Evolutionary conservation across 2,888 invertebrate genomes (phyloP).

Genomic region (Callimorpha dominula): DNA sequence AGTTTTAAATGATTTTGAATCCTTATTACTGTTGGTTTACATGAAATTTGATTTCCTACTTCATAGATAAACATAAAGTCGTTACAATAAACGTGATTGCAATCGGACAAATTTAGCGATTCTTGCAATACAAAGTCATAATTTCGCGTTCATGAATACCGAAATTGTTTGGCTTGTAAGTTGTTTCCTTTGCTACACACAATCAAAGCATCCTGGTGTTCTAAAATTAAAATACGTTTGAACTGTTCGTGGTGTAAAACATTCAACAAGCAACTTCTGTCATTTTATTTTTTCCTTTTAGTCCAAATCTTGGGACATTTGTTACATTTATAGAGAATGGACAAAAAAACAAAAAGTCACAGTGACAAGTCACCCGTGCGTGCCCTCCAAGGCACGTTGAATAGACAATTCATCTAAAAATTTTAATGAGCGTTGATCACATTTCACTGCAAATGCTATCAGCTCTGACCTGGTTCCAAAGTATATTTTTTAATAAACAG

Average conservation of each 20-base stretch:
- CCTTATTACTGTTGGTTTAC: neutral
- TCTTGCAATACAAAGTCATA: slow-evolving; percentile 24
- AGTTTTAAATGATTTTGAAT: too few relatives aligned
- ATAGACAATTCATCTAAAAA: neutral
- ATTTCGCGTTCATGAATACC: slow-evolving; percentile 40
- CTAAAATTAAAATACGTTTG: slow-evolving; percentile 37
- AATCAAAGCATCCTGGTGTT: slow-evolving; percentile 48
- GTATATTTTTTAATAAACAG: neutral
- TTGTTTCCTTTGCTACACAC: slow-evolving; percentile 39
- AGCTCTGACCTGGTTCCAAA: slow-evolving; percentile 18
- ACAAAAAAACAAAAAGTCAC: neutral
- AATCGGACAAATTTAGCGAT: slow-evolving; percentile 19
- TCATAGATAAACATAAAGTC: neutral
- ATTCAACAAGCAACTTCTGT: neutral
- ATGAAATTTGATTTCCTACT: neutral
- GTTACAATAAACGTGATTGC: slow-evolving; percentile 25
- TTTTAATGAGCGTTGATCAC: neutral
- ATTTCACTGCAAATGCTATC: slow-evolving; percentile 1
- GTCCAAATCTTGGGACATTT: neutral
- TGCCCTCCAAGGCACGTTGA: neutral
- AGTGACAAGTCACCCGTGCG: neutral
- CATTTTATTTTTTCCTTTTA: neutral
- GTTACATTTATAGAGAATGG: neutral
- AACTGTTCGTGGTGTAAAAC: neutral
- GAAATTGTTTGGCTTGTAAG: slow-evolving; percentile 29